Percentiles rank a stretch among this genome's conserved stretches.
Conservation (phyloP, 2,113 vertebrate species). For the Salminus brasiliensis region DNA sequence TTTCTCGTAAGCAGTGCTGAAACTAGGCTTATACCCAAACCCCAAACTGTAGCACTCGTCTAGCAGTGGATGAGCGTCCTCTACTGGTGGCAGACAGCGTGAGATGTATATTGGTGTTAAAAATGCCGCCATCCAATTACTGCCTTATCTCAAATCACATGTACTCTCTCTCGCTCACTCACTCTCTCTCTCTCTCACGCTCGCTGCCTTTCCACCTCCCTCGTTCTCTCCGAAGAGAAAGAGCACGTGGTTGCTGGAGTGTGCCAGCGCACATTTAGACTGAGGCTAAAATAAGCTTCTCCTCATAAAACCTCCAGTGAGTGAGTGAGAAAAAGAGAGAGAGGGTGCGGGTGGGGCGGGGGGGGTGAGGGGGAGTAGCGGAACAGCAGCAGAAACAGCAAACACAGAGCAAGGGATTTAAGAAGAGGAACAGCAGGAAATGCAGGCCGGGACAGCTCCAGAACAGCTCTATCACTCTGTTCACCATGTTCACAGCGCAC, state of each 20-base stretch:
- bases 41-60: background rate
- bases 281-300: constrained; percentile 44
- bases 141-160: background rate
- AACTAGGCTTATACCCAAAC: too few relatives aligned
- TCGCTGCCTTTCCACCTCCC: background rate
- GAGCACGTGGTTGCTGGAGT: constrained; percentile 20
- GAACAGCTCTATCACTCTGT: constrained; percentile 4
- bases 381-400: background rate
- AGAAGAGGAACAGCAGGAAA: background rate
- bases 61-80: background rate
- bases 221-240: background rate
- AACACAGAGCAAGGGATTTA: constrained; percentile 22
- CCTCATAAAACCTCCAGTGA: constrained; percentile 23
- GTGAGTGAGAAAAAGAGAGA: background rate
- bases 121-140: background rate
- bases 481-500: background rate
- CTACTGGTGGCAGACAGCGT: background rate
- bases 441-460: constrained; percentile 16
- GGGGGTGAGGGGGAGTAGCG: background rate
- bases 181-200: constrained; percentile 4
- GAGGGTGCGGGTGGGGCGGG: background rate
- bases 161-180: background rate
- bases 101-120: background rate
- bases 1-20: background rate
- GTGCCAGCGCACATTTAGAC: constrained; percentile 46